A percentile compares a stretch with the other conserved stretches of the same genome.
Evolutionary conservation across 2,113 vertebrate species (phyloP).

Genomic region (Limnothrissa miodon): DNA sequence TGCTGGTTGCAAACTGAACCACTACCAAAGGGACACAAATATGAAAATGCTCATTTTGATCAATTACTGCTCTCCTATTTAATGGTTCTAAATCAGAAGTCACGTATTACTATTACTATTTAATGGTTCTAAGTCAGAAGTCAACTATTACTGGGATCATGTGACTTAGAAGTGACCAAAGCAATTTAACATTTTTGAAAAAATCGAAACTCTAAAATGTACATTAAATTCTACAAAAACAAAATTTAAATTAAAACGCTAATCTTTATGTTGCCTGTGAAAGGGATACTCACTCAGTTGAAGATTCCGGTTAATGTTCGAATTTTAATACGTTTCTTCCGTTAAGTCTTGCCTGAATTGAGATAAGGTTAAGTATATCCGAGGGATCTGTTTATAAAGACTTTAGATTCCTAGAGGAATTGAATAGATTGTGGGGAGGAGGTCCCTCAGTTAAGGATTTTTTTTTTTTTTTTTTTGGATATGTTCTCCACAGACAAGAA

Average conservation of each 20-base stretch:
- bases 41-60: background rate
- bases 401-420: slow-evolving; percentile 37
- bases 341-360: background rate
- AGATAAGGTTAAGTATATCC: background rate
- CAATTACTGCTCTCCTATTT: background rate
- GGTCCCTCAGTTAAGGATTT: slow-evolving; percentile 38
- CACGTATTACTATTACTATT: too few relatives aligned
- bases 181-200: too few relatives aligned
- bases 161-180: too few relatives aligned
- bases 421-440: slow-evolving; percentile 31
- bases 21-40: background rate
- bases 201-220: too few relatives aligned
- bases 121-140: background rate
- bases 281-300: background rate
- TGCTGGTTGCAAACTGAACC: background rate
- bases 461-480: slow-evolving; percentile 40
- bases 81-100: background rate
- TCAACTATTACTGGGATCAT: too few relatives aligned
- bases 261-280: background rate
- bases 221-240: too few relatives aligned
- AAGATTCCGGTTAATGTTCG: background rate
- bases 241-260: background rate
- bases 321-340: background rate
- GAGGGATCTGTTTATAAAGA: slow-evolving; percentile 55
- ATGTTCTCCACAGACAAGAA: slow-evolving; percentile 33